Conservation (phyloP, 2,113 vertebrate genomes). For the Pelusios castaneus region DNA sequence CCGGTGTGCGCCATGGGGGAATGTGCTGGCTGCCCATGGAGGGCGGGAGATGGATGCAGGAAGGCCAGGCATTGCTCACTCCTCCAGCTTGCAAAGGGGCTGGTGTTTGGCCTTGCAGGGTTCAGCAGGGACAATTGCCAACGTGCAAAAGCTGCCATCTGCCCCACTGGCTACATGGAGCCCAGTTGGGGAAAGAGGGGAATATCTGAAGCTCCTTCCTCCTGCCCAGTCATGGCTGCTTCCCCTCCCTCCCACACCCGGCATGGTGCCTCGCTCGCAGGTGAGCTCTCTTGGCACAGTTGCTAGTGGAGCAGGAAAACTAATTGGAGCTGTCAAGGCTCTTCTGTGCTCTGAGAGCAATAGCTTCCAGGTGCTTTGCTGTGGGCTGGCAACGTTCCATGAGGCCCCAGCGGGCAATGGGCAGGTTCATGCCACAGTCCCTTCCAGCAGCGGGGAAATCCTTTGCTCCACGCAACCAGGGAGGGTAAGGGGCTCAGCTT, state of each 20-base stretch:
- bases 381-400: not conserved
- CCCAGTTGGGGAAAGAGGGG: not conserved
- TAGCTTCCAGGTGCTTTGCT: not conserved
- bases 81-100: not conserved
- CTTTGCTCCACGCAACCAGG: not conserved
- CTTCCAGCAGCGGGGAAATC: not conserved
- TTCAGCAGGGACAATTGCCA: not conserved
- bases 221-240: not conserved
- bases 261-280: not conserved
- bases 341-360: not conserved
- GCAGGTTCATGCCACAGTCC: not conserved
- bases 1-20: not conserved
- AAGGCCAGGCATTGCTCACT: not conserved
- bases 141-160: not conserved
- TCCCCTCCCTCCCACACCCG: fast-evolving
- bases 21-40: not conserved
- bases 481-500: not conserved
- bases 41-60: not conserved
- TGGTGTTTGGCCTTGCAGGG: not conserved
- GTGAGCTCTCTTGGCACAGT: not conserved
- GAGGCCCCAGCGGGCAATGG: not conserved
- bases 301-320: not conserved
- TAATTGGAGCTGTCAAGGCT: not conserved
- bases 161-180: not conserved
- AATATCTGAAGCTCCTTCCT: not conserved